Conservation (phyloP, 2,797 vertebrate genomes). For the Enteromius viviparus region DNA sequence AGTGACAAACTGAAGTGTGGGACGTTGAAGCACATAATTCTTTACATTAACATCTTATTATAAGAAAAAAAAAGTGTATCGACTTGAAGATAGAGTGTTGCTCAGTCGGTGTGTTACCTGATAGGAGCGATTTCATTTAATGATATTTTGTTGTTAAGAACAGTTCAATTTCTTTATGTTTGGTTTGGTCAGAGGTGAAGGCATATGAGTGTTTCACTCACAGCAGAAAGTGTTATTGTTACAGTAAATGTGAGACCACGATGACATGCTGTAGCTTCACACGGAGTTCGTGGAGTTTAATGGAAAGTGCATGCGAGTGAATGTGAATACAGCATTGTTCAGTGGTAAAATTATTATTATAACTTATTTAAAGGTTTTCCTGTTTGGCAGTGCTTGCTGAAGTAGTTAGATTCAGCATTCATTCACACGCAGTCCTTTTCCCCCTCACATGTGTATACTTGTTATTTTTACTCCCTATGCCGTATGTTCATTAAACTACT, state of each 20-base stretch:
- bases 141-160: constrained; percentile 29
- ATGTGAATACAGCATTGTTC: constrained; percentile 5
- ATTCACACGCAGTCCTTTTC: background rate
- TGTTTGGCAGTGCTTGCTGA: background rate
- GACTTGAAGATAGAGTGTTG: background rate
- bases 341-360: background rate
- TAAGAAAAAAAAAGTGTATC: background rate
- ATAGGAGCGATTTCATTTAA: constrained; percentile 8
- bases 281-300: background rate
- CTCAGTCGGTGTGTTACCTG: background rate
- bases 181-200: constrained; percentile 28
- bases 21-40: background rate
- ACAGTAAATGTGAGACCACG: constrained; percentile 15
- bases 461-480: background rate
- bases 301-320: background rate
- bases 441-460: too few relatives aligned
- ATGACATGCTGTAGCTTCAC: constrained; percentile 14
- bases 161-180: constrained; percentile 28
- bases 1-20: background rate
- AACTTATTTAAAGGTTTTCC: constrained; percentile 3
- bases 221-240: constrained; percentile 48
- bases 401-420: background rate
- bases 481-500: background rate
- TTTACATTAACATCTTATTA: background rate
- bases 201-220: constrained; percentile 11